Conservation (phyloP, 2,797 vertebrate genomes). For the Coilia nasus region DNA sequence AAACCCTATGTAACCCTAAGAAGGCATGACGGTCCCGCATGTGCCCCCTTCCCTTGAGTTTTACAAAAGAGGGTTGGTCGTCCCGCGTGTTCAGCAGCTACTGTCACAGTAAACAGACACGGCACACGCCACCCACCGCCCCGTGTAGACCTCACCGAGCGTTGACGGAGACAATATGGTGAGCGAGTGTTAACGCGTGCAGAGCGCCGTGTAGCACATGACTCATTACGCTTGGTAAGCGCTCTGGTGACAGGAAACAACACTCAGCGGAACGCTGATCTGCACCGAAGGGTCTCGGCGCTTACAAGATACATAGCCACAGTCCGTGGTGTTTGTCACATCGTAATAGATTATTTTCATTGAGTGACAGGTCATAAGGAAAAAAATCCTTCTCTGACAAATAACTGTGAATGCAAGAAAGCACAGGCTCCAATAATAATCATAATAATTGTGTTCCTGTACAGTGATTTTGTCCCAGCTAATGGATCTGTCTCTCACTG, state of each 20-base stretch:
- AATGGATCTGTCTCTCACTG: constrained; percentile 57
- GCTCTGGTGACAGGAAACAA: constrained; percentile 19
- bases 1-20: too few relatives aligned
- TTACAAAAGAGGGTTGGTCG: too few relatives aligned
- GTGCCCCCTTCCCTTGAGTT: too few relatives aligned
- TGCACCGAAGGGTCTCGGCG: constrained; percentile 47
- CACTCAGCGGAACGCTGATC: background rate
- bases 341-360: background rate
- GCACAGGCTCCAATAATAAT: constrained; percentile 18
- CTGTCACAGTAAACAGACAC: background rate
- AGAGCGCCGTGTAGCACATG: background rate
- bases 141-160: background rate
- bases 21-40: too few relatives aligned
- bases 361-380: background rate
- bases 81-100: too few relatives aligned
- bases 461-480: constrained; percentile 62
- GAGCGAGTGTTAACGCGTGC: background rate
- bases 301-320: constrained; percentile 32
- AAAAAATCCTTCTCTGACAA: background rate
- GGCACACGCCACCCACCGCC: background rate
- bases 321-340: background rate
- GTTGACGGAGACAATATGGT: background rate
- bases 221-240: constrained; percentile 18
- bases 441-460: constrained; percentile 57
- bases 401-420: background rate